These are phyloP conservation scores for Megaceryle maxima DNA, from an alignment of 2,113 vertebrate species.

Conservation along the genomic window DNA sequence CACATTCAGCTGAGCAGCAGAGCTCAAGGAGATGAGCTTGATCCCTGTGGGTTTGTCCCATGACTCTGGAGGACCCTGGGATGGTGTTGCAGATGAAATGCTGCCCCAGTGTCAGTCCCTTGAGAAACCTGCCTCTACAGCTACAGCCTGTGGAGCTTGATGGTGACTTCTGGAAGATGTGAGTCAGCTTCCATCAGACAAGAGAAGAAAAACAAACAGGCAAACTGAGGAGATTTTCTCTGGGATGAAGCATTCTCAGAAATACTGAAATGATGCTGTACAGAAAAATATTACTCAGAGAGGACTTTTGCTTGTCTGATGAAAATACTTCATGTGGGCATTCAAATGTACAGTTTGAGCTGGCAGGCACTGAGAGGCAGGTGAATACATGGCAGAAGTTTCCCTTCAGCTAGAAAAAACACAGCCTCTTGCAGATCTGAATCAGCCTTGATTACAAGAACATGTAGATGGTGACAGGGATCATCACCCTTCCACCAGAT, in stretches of 20 bases:
- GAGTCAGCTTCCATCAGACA: neutral
- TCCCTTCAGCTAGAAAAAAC: neutral
- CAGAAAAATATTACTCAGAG: neutral
- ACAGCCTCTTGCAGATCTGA: neutral
- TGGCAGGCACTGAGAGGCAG: neutral
- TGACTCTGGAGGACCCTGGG: neutral
- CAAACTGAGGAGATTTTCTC: neutral
- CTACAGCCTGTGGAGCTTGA: neutral
- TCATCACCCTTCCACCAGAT: neutral
- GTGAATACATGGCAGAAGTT: neutral
- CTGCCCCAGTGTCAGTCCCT: neutral
- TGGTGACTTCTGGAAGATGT: neutral
- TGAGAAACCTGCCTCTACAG: neutral
- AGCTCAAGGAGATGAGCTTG: neutral
- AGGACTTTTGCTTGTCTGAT: neutral
- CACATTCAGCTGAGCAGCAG: neutral
- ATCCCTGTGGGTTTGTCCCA: neutral
- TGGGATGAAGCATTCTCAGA: neutral
- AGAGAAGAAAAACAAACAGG: neutral
- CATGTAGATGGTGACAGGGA: neutral
- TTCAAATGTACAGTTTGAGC: fast-evolving
- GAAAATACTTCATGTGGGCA: neutral
- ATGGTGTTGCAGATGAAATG: neutral
- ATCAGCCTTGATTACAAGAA: neutral
- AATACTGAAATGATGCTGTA: neutral